A percentile compares a stretch with the other conserved stretches of the same genome.
phyloP scores from a whole-genome alignment of 2,888 invertebrate species.

The Ypsolopha sequella region DNA sequence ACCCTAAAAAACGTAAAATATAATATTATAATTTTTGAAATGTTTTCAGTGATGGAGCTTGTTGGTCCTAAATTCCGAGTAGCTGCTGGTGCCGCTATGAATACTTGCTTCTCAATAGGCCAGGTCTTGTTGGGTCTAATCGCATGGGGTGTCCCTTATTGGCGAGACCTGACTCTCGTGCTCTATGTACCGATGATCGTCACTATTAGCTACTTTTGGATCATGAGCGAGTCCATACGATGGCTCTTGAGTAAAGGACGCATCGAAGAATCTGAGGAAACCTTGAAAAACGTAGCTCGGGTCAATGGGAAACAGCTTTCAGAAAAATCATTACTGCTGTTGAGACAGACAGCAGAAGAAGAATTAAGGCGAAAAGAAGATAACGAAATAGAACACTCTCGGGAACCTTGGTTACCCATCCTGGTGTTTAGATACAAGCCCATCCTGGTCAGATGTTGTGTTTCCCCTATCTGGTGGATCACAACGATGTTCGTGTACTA shows the following conservation, averaged over 20 bases:
- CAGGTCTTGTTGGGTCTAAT: constrained; percentile 71
- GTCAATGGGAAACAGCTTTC: constrained; percentile 61
- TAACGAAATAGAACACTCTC: too few species aligned
- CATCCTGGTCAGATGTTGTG: constrained; percentile 28
- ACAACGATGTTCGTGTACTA: constrained; percentile 76
- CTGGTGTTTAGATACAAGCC: constrained; percentile 33
- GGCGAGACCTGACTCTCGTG: constrained; percentile 72
- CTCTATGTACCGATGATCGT: constrained; percentile 74
- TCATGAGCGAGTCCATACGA: constrained; percentile 76
- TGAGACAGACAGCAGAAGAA: constrained; percentile 25
- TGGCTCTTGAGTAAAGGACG: constrained; percentile 79
- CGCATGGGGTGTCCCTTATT: constrained; percentile 73
- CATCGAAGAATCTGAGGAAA: constrained; percentile 69
- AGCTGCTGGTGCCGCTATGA: constrained; percentile 71
- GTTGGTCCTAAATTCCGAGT: constrained; percentile 76
- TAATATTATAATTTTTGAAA: constrained; percentile 1
- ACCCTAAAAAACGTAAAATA: too few species aligned
- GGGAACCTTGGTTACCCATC: constrained; percentile 34
- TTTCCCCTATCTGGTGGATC: constrained; percentile 73
- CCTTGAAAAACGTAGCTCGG: constrained; percentile 72
- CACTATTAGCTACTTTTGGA: constrained; percentile 71
- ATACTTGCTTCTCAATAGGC: constrained; percentile 74
- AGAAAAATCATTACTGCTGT: constrained; percentile 28
- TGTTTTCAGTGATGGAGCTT: constrained; percentile 71
- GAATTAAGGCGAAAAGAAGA: constrained; percentile 19